Evolutionary conservation across 2,113 vertebrate genomes (phyloP).

Genomic region (Brachyhypopomus gauderio): DNA sequence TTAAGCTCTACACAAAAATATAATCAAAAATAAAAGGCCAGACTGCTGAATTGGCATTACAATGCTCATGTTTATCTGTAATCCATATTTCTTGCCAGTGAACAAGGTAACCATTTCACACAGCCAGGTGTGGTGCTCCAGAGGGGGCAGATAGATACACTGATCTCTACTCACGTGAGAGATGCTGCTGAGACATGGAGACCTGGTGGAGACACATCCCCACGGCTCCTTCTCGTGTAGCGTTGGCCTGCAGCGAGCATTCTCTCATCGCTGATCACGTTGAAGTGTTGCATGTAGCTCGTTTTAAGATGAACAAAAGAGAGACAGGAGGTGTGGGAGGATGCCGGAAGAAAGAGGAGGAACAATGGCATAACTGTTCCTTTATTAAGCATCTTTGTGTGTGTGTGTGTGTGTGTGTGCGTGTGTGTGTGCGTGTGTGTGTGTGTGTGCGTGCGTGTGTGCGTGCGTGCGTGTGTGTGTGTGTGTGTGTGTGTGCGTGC

Average conservation of each 20-base stretch:
- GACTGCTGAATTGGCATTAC: too few species aligned
- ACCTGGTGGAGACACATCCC: neutral
- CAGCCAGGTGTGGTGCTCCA: too few species aligned
- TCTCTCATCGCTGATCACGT: neutral
- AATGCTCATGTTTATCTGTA: too few species aligned
- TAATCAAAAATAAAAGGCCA: too few species aligned
- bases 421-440: conserved; percentile 28
- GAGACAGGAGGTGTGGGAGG: conserved; percentile 14
- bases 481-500: conserved; percentile 29
- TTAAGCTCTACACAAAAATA: too few species aligned
- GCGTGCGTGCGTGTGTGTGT: too few species aligned
- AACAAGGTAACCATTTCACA: too few species aligned
- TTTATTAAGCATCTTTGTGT: conserved; percentile 39
- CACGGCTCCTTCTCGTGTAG: neutral
- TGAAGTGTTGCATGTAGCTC: neutral
- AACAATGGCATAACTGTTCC: conserved; percentile 42
- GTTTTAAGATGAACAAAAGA: conserved; percentile 8
- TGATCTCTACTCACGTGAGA: too few species aligned
- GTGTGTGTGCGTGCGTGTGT: conserved; percentile 34
- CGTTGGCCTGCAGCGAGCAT: too few species aligned
- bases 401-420: conserved; percentile 26
- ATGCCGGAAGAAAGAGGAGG: conserved; percentile 25
- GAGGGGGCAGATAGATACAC: too few species aligned
- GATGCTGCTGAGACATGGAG: too few species aligned
- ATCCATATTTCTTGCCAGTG: too few species aligned